These are phyloP conservation scores for Physocephala rufipes DNA, from an alignment of 2,888 invertebrate species.

Conservation along the genomic window DNA sequence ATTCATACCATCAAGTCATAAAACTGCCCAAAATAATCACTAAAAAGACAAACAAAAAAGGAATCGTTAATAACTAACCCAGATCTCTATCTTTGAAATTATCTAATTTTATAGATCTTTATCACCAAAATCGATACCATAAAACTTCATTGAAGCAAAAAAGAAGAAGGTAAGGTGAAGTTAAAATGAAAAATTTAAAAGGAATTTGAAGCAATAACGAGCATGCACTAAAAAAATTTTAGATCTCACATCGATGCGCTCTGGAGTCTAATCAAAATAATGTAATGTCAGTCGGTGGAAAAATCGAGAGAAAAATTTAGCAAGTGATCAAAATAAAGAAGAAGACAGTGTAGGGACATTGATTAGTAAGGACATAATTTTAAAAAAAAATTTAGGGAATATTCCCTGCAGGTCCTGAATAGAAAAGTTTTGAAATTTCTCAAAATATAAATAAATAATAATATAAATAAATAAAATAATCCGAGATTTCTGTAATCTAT, in stretches of 20 bases:
- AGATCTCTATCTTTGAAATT: background rate
- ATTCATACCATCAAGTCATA: background rate
- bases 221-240: conserved; percentile 20
- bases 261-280: background rate
- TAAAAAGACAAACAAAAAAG: background rate
- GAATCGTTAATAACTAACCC: conserved; percentile 20
- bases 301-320: too few relatives aligned
- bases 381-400: too few relatives aligned
- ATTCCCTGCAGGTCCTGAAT: too few relatives aligned
- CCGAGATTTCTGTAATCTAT: too few relatives aligned
- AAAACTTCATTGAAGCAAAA: conserved; percentile 14
- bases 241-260: conserved; percentile 8
- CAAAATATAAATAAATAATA: too few relatives aligned
- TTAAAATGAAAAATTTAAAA: background rate
- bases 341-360: background rate
- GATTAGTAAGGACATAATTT: too few relatives aligned
- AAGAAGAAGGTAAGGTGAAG: background rate
- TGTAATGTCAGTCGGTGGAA: background rate
- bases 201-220: conserved; percentile 18
- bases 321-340: too few relatives aligned
- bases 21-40: background rate
- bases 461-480: too few relatives aligned
- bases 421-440: too few relatives aligned
- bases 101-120: conserved; percentile 1
- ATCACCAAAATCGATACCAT: background rate